A percentile compares a stretch with the other conserved stretches of the same genome.
Conservation (phyloP, 2,113 vertebrate genomes). For the Phyllopteryx taeniolatus region DNA sequence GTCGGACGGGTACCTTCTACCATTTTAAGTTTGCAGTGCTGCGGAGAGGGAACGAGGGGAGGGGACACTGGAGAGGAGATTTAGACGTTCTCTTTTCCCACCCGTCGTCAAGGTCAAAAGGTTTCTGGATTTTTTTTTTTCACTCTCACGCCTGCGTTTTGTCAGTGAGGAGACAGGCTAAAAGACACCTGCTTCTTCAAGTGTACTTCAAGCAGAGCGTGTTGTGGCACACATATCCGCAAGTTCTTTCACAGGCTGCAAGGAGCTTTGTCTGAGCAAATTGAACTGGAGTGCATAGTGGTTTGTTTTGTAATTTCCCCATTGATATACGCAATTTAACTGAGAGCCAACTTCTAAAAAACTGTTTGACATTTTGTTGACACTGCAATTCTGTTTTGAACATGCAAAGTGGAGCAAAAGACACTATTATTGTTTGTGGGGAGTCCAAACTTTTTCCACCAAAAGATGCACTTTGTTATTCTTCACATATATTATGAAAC, state of each 20-base stretch:
- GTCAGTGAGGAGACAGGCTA: conserved; percentile 14
- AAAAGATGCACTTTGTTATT: no score
- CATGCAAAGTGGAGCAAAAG: neutral
- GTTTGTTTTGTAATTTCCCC: neutral
- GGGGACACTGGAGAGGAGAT: conserved; percentile 22
- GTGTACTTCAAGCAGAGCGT: neutral
- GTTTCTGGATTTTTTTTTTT: conserved; percentile 24
- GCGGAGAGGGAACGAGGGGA: neutral
- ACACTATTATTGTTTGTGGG: no score
- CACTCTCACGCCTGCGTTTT: conserved; percentile 16
- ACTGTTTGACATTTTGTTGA: neutral
- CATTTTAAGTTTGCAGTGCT: conserved; percentile 39
- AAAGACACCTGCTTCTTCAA: conserved; percentile 15
- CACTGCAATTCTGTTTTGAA: neutral
- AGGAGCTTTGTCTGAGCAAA: neutral
- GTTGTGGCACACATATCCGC: neutral
- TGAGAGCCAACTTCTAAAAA: neutral
- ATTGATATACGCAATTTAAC: neutral
- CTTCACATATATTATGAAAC: no score
- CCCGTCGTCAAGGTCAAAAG: conserved; percentile 26
- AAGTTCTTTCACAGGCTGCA: neutral
- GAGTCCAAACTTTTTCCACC: no score
- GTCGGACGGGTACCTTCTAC: conserved; percentile 36
- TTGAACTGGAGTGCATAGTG: no score
- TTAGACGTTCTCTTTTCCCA: conserved; percentile 31